Conservation (phyloP, 2,113 vertebrate genomes). For the Romanogobio albipinnatus region DNA sequence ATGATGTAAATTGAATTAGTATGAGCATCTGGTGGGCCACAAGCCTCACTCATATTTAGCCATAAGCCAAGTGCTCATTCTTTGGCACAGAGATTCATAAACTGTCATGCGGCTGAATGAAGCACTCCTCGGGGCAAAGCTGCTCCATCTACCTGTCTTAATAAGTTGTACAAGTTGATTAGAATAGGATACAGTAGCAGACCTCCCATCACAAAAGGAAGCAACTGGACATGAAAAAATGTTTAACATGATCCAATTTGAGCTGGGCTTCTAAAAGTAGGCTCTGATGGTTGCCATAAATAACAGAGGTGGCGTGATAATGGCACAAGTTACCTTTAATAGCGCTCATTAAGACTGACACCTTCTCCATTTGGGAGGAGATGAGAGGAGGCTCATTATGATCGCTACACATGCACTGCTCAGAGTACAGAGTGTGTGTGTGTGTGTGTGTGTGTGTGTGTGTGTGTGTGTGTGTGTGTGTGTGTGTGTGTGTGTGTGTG, state of each 20-base stretch:
- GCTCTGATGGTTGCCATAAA: constrained; percentile 74
- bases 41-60: constrained; percentile 26
- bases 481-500: not conserved
- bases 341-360: constrained; percentile 70
- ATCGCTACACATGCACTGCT: constrained; percentile 52
- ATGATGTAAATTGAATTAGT: constrained; percentile 31
- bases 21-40: constrained; percentile 18
- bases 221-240: constrained; percentile 62
- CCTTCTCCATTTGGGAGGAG: constrained; percentile 63
- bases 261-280: constrained; percentile 62
- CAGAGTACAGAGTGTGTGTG: not conserved
- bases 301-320: constrained; percentile 67
- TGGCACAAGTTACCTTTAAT: constrained; percentile 71
- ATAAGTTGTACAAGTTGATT: constrained; percentile 50
- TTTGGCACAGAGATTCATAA: constrained; percentile 33
- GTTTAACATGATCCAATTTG: constrained; percentile 61
- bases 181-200: constrained; percentile 43
- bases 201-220: constrained; percentile 57
- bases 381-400: constrained; percentile 58
- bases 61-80: constrained; percentile 43
- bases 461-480: not conserved
- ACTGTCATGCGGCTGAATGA: constrained; percentile 45
- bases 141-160: constrained; percentile 47
- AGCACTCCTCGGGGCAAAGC: constrained; percentile 36
- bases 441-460: not conserved